Percentiles rank a stretch among this genome's conserved stretches.
phyloP scores from a whole-genome alignment of 1,140 invertebrate species.

The Meloidogyne chitwoodi region DNA sequence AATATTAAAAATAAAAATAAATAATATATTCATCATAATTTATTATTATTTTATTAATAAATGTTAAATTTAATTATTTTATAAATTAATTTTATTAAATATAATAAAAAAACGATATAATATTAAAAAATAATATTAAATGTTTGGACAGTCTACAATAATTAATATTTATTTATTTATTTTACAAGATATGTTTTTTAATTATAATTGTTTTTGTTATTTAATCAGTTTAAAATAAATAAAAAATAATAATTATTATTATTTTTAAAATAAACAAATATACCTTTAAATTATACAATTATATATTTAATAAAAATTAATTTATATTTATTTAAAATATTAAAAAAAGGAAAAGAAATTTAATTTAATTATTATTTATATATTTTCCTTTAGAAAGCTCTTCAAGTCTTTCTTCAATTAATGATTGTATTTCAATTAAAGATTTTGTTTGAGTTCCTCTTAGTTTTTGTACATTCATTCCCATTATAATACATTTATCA shows the following conservation, averaged over 20 bases:
- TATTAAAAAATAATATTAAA: background rate
- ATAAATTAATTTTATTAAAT: background rate
- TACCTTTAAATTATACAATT: no score
- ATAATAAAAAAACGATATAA: background rate
- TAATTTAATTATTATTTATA: no score
- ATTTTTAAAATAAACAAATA: no score
- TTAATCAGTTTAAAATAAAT: no score
- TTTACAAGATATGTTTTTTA: no score
- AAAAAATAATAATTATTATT: no score
- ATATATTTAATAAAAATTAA: no score
- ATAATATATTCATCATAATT: background rate
- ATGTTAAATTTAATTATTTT: background rate
- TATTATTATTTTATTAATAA: background rate
- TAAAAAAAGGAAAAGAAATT: no score
- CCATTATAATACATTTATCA: background rate
- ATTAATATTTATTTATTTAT: no score
- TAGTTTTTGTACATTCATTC: conserved; percentile 4
- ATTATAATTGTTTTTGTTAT: no score
- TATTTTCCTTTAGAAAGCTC: background rate
- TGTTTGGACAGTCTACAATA: background rate
- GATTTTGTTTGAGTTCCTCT: background rate
- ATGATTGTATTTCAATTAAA: background rate
- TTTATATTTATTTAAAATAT: no score
- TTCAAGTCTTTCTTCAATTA: background rate
- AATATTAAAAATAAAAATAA: background rate